Evolutionary conservation across 1,140 invertebrate genomes (phyloP), one percentile per base, ranked within the genome.

Genomic region (Oppia nitens): DNA sequence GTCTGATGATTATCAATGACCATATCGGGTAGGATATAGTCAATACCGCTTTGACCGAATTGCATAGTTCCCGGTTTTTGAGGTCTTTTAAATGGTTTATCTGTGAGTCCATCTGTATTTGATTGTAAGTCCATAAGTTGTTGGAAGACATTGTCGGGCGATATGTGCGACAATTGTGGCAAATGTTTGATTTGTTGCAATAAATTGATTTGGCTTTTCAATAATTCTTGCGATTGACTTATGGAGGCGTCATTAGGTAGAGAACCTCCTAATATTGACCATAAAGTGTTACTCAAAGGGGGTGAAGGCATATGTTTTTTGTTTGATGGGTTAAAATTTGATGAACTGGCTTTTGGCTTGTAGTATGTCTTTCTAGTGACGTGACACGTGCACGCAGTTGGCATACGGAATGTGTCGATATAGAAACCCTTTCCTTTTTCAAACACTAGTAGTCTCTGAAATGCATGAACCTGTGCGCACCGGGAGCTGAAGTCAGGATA

Each of bases 381-480:
- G 48, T 87, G 83, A 67, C 86, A 89, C 1, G 83, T 84, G 66
- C 86, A 89, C 62, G 83, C 85, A 0, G 82, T 84, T 21, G 86
- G 86, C 1, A 88, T 80, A 76, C 81, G 65, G 66, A 87, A 88
- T 47, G 87, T 84, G 67, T 89, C 86, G 77, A 88, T 85, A 63
- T 87, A 85, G 1, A 89, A 74, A 60, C 29, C 48, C 47, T 48
- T 40, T 12, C 81, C 79, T 48, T 83, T 80, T 66, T 87, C 84
- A 83, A 85, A 90, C 0, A 84, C 85, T 0, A 89, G 65, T 3
- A 89, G 73, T n/a, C 86, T 75, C 68, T 90, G 86, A 65, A 87
- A 87, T 67, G 87, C 87, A 68, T 85, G 85, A 0, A 89, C 80
- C 76, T 90, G 86, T 2, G 80, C 76, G 66, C 86, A 90, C 14